Evolutionary conservation across 2,797 vertebrate species (phyloP).

Genomic region (Pogoniulus pusillus): DNA sequence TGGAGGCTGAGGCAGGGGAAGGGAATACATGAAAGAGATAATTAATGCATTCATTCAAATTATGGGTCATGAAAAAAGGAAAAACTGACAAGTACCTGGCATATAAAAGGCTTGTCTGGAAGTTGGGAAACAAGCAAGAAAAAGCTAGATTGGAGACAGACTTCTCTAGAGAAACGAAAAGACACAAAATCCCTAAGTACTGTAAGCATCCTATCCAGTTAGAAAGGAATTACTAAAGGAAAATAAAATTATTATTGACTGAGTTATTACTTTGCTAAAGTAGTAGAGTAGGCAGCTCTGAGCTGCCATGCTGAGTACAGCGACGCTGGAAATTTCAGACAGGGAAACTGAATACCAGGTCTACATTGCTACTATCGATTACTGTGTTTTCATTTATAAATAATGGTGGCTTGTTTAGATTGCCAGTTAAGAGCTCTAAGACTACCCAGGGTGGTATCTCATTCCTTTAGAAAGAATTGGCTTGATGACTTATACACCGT

Average conservation of each 20-base stretch:
- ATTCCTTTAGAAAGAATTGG: slow-evolving; percentile 1
- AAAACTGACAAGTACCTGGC: neutral
- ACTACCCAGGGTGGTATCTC: neutral
- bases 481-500: neutral
- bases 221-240: neutral
- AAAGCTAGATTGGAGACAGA: neutral
- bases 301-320: neutral
- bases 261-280: neutral
- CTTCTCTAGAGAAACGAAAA: neutral
- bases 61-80: neutral
- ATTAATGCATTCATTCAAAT: slow-evolving; percentile 18
- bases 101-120: neutral
- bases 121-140: neutral
- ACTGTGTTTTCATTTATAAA: slow-evolving; percentile 53
- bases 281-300: neutral
- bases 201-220: neutral
- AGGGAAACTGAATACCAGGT: neutral
- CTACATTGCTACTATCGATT: slow-evolving; percentile 26
- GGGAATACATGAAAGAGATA: slow-evolving; percentile 5
- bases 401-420: slow-evolving; percentile 9
- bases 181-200: neutral
- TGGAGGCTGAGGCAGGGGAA: neutral
- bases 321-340: neutral
- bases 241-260: neutral
- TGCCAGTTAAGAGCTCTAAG: neutral